phyloP scores from a whole-genome alignment of 2,888 invertebrate genomes.

The Heliconius ethilla region DNA sequence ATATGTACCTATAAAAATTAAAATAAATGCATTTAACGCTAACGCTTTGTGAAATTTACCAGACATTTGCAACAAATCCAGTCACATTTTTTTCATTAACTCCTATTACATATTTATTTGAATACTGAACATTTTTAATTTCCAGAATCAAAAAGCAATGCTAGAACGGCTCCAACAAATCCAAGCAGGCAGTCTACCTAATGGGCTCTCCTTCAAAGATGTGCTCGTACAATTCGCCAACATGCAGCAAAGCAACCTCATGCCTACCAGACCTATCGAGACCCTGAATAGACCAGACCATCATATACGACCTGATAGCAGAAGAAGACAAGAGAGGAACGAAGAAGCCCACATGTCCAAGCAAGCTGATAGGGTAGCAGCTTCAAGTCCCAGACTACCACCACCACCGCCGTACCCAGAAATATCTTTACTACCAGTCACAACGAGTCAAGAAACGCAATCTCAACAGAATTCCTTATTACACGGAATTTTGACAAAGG shows the following conservation, averaged over 20 bases:
- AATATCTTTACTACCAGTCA: constrained; percentile 89
- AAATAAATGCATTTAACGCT: too few relatives aligned
- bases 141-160: constrained; percentile 78
- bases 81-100: too few relatives aligned
- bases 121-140: constrained; percentile 34
- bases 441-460: constrained; percentile 62
- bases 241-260: constrained; percentile 72
- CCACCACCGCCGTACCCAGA: constrained; percentile 89
- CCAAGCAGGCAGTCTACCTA: constrained; percentile 75
- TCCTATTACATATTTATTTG: too few relatives aligned
- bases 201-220: constrained; percentile 85
- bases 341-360: constrained; percentile 62
- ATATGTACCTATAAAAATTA: too few relatives aligned
- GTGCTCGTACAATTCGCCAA: constrained; percentile 89
- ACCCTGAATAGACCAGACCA: constrained; percentile 65
- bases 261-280: constrained; percentile 65
- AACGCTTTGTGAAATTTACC: too few relatives aligned
- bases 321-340: constrained; percentile 57
- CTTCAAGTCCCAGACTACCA: constrained; percentile 73
- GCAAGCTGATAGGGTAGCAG: constrained; percentile 63
- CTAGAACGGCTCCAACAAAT: constrained; percentile 73
- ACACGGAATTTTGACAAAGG: constrained; percentile 90
- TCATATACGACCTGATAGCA: constrained; percentile 61
- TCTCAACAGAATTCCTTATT: constrained; percentile 84
- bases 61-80: too few relatives aligned